Evolutionary conservation across 1,140 invertebrate genomes (phyloP).

Genomic region (Oscheius sp.): DNA sequence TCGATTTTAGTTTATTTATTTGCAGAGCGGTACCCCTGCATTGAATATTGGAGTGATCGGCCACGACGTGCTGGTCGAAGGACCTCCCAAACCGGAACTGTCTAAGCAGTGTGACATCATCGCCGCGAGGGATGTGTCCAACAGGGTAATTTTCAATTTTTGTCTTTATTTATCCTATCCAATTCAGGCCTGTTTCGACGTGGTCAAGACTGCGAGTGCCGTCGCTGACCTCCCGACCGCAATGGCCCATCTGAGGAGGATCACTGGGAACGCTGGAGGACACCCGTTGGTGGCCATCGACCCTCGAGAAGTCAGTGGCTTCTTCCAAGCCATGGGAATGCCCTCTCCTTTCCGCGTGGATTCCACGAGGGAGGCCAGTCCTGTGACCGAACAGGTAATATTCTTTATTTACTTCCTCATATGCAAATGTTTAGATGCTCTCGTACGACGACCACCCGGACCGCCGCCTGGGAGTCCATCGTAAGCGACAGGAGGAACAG

Average conservation of each 20-base stretch:
- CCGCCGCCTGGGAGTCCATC: not conserved
- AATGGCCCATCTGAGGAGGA: not conserved
- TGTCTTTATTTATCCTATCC: not conserved
- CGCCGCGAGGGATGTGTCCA: not conserved
- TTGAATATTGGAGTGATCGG: conserved; percentile 12
- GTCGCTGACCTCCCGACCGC: not conserved
- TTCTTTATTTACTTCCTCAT: not conserved
- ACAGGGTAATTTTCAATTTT: not conserved
- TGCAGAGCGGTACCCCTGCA: not conserved
- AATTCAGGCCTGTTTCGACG: conserved; percentile 5
- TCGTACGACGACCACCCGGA: not conserved
- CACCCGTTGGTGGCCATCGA: conserved; percentile 11
- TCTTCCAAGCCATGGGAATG: not conserved
- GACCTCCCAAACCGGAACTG: not conserved
- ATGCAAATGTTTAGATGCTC: not conserved
- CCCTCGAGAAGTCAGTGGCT: not conserved
- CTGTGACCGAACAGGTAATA: not conserved
- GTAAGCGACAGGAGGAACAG: not conserved
- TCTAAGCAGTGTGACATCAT: not conserved
- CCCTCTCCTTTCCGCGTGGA: not conserved
- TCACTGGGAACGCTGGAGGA: not conserved
- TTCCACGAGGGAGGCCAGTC: not conserved
- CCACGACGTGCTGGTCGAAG: not conserved
- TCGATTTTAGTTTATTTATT: not conserved
- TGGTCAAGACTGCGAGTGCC: not conserved